phyloP scores from a whole-genome alignment of 2,797 vertebrate species.

The Cuculus canorus region DNA sequence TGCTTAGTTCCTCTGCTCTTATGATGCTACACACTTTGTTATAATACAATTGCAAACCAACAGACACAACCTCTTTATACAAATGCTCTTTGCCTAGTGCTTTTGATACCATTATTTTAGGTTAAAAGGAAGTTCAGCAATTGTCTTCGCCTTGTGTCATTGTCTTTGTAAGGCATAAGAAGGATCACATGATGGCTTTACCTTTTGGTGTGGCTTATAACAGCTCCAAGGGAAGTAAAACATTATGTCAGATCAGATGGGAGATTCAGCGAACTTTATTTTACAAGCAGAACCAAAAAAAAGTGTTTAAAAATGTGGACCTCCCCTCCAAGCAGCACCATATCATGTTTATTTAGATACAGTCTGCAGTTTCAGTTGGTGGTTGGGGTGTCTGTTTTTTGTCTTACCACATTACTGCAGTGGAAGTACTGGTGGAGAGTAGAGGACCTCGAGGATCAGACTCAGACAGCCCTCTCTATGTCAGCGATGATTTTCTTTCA shows the following conservation, averaged over 20 bases:
- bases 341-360: background rate
- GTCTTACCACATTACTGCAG: background rate
- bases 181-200: background rate
- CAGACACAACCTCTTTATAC: background rate
- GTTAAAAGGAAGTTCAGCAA: background rate
- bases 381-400: background rate
- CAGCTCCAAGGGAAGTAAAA: background rate
- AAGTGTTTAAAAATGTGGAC: background rate
- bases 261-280: background rate
- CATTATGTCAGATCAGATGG: too few species aligned
- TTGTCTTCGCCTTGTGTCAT: background rate
- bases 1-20: background rate
- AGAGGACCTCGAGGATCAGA: background rate
- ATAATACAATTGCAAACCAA: too few species aligned
- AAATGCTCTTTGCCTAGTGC: background rate
- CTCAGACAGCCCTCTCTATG: background rate
- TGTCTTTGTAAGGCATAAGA: background rate
- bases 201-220: background rate
- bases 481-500: too few species aligned
- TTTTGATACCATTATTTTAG: background rate
- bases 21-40: rapidly evolving
- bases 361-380: background rate
- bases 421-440: too few species aligned
- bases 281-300: too few species aligned
- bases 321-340: background rate